phyloP scores from a whole-genome alignment of 2,888 invertebrate genomes.

The Notodonta ziczac region DNA sequence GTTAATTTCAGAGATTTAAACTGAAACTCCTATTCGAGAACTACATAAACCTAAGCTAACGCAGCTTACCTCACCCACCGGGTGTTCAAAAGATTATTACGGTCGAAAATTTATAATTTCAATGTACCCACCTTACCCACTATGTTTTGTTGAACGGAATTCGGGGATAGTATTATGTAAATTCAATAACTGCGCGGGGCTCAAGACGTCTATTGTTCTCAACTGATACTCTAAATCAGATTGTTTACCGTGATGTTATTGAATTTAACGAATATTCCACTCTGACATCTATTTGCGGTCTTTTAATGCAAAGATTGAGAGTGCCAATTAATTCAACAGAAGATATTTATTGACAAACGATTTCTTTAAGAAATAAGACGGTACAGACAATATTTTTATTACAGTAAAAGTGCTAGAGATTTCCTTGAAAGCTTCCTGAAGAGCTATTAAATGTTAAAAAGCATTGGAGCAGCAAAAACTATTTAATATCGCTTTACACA shows the following conservation, averaged over 20 bases:
- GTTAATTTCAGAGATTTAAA: slow-evolving; percentile 69
- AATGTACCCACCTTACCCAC: slow-evolving; percentile 35
- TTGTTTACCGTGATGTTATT: slow-evolving; percentile 30
- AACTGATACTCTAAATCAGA: slow-evolving; percentile 47
- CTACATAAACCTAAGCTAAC: slow-evolving; percentile 43
- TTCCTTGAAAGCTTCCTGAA: slow-evolving; percentile 46
- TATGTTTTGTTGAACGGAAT: slow-evolving; percentile 54
- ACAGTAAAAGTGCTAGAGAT: slow-evolving; percentile 29
- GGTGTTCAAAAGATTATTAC: slow-evolving; percentile 71
- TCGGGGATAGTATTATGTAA: slow-evolving; percentile 67
- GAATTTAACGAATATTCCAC: slow-evolving; percentile 25
- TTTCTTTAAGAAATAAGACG: background rate
- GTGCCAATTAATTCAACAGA: background rate
- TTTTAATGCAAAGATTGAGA: background rate
- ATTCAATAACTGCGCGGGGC: slow-evolving; percentile 58
- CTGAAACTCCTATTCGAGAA: slow-evolving; percentile 50
- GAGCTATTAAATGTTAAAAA: slow-evolving; percentile 61
- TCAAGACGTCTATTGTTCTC: slow-evolving; percentile 56
- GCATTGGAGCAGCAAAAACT: slow-evolving; percentile 74
- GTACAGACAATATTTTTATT: slow-evolving; percentile 4
- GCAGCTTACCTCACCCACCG: slow-evolving; percentile 43
- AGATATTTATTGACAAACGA: background rate
- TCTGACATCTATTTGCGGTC: background rate
- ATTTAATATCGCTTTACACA: slow-evolving; percentile 78
- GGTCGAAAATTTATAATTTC: slow-evolving; percentile 67